phyloP scores from a whole-genome alignment of 2,797 vertebrate genomes.

The Austrolebias charrua region DNA sequence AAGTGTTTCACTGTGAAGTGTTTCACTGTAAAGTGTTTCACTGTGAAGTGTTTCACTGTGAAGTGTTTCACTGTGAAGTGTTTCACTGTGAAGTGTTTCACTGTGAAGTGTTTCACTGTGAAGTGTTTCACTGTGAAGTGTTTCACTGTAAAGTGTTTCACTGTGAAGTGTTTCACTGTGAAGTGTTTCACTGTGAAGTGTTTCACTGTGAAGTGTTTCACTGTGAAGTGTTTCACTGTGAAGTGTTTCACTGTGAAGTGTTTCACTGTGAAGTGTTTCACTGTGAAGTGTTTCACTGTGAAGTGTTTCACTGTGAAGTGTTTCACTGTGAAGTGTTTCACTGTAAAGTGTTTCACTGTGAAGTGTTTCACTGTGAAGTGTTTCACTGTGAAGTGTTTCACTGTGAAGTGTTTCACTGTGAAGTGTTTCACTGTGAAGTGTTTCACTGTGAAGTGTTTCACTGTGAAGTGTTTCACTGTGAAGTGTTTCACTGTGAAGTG shows the following conservation, averaged over 20 bases:
- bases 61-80: constrained; percentile 65
- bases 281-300: constrained; percentile 72
- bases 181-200: constrained; percentile 65
- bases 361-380: constrained; percentile 65
- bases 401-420: constrained; percentile 72
- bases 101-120: constrained; percentile 77
- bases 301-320: constrained; percentile 78
- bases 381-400: constrained; percentile 77
- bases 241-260: constrained; percentile 65
- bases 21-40: constrained; percentile 60
- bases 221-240: constrained; percentile 72
- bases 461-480: constrained; percentile 77
- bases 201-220: constrained; percentile 77
- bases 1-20: constrained; percentile 78
- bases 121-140: no score
- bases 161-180: constrained; percentile 72
- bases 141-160: constrained; percentile 60
- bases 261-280: constrained; percentile 77
- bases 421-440: constrained; percentile 65
- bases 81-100: constrained; percentile 77
- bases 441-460: constrained; percentile 77
- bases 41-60: constrained; percentile 72
- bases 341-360: constrained; percentile 65
- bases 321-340: no score
- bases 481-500: no score